Evolutionary conservation across 2,797 vertebrate genomes (phyloP).

Genomic region (Cyclopterus lumpus): DNA sequence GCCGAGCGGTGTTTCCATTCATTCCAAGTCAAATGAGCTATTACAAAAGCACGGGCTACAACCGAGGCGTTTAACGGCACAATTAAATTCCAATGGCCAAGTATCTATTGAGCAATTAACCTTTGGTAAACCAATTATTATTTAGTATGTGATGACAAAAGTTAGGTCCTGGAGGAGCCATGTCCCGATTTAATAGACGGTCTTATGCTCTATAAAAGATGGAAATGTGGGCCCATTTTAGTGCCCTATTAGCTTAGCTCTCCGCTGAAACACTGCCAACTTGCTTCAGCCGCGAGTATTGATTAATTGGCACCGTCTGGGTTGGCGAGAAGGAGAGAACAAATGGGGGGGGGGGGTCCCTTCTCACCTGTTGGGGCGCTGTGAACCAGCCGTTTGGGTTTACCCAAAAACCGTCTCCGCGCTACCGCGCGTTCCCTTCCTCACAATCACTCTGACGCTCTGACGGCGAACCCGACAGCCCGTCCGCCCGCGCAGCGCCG

Average conservation of each 20-base stretch:
- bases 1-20: conserved; percentile 69
- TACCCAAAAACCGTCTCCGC: no score
- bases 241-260: conserved; percentile 74
- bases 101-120: conserved; percentile 86
- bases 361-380: conserved; percentile 36
- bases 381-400: conserved; percentile 50
- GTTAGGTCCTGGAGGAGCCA: conserved; percentile 79
- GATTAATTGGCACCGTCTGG: conserved; percentile 75
- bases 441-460: conserved; percentile 1
- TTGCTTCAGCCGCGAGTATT: conserved; percentile 68
- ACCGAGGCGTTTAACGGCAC: conserved; percentile 81
- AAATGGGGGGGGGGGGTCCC: conserved; percentile 42
- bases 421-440: neutral
- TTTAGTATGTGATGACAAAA: conserved; percentile 83
- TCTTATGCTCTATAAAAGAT: conserved; percentile 76
- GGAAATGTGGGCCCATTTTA: conserved; percentile 67
- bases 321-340: conserved; percentile 55
- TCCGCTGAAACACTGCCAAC: conserved; percentile 73
- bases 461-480: conserved; percentile 19
- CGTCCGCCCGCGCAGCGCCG: conserved; percentile 19
- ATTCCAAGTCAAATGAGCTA: conserved; percentile 73
- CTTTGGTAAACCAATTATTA: conserved; percentile 88
- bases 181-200: conserved; percentile 80
- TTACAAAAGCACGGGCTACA: conserved; percentile 71
- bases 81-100: conserved; percentile 83